phyloP scores from a whole-genome alignment of 2,888 invertebrate species.

The Microctonus brassicae region DNA sequence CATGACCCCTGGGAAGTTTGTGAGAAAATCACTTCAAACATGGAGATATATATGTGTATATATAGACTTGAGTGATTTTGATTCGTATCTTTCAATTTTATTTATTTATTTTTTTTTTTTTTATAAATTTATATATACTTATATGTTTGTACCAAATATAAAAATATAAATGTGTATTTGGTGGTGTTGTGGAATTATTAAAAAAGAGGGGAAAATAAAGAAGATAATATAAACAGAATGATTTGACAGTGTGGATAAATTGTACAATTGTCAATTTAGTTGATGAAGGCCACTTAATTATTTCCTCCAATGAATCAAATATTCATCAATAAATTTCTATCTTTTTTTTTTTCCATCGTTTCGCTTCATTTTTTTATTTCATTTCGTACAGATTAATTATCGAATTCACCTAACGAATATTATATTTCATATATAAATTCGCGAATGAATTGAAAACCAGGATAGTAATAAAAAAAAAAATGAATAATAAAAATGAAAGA shows the following conservation, averaged over 20 bases:
- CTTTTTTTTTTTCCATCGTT: neutral
- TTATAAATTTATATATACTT: no score
- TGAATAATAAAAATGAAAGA: neutral
- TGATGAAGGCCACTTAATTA: neutral
- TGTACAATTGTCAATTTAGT: constrained; percentile 13
- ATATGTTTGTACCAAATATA: neutral
- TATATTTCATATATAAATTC: neutral
- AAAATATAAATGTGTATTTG: no score
- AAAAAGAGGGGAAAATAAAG: neutral
- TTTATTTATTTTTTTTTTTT: neutral
- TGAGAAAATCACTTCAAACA: constrained; percentile 35
- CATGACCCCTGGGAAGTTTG: constrained; percentile 27
- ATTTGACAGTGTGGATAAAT: constrained; percentile 9
- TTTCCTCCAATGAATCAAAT: neutral
- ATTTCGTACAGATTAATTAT: neutral
- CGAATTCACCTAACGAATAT: neutral
- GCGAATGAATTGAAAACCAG: neutral
- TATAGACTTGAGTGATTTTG: neutral
- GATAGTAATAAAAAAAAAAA: neutral
- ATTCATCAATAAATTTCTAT: neutral
- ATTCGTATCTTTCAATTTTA: neutral
- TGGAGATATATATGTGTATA: neutral
- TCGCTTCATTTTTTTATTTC: neutral
- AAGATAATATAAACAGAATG: neutral
- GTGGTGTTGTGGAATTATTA: no score